Evolutionary conservation across 2,888 invertebrate species (phyloP), one percentile per base, ranked within the genome.

Genomic region (Microplitis deprimator): DNA sequence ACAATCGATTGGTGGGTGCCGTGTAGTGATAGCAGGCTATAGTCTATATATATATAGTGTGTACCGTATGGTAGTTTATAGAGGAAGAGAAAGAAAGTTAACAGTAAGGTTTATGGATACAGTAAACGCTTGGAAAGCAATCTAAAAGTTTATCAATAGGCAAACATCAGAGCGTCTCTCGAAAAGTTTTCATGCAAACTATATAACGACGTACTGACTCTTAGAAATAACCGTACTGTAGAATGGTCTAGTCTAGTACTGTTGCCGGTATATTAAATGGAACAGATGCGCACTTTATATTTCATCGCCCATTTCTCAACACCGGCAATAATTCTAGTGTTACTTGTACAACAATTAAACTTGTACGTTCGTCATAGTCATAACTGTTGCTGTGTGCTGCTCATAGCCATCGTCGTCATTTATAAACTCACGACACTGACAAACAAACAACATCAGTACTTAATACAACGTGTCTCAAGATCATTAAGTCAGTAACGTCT

Each of bases 91-190:
- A 50, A 50, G 50, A 50, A 61, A 65, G 65, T 65, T 62, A 71
- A 71, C 71, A 16, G 71, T 65, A 59, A 38, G 41, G 41, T 59
- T 67, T 73, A 67, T 17, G 41, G 20, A 5, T 13, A 50, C 50
- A 50, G 60, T 67, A 60, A 67, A 67, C 65, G 17, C 67, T 50
- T 62, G 40, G 41, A 41, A 59, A 73, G 74, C 67, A 74, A 77
- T 77, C 74, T 75, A 40, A 75, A 77, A 77, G 70, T 77, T 77
- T 77, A 77, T 77, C 77, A 77, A 77, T 75, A 75, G 74, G 62
- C 77, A 77, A 77, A 77, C 77, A 73, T 73, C 67, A 74, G 74
- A 61, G 41, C 60, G 77, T 77, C 77, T 73, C 73, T 77, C 68
- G 68, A 73, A 77, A 50, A 50, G 50, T 68, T 73, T 77, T 38